phyloP scores from a whole-genome alignment of 2,113 vertebrate genomes.

The Melanostigma gelatinosum region DNA sequence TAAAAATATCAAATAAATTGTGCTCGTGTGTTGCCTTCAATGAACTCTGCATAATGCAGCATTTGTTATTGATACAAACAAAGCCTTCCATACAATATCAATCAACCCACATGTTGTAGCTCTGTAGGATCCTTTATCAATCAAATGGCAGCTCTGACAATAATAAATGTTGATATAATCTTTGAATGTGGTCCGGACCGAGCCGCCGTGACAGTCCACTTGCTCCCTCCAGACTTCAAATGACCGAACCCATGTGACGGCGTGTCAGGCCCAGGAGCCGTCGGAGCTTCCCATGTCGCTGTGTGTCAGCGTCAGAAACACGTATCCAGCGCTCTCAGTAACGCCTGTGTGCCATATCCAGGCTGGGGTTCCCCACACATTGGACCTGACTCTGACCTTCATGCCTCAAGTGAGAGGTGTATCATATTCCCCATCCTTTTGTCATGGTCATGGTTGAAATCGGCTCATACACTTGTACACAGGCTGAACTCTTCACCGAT shows the following conservation, averaged over 20 bases:
- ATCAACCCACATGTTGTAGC: conserved; percentile 41
- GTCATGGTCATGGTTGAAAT: background rate
- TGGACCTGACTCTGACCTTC: background rate
- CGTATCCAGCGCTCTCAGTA: conserved; percentile 68
- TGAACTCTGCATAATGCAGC: background rate
- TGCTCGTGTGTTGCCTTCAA: background rate
- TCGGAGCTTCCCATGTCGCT: conserved; percentile 72
- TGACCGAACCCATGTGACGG: conserved; percentile 71
- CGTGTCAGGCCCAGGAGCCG: conserved; percentile 68
- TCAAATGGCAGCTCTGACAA: background rate
- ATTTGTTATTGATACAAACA: background rate
- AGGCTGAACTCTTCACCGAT: background rate
- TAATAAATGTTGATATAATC: background rate
- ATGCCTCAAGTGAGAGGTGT: background rate
- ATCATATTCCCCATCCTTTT: background rate
- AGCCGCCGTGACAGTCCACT: conserved; percentile 79
- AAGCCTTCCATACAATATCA: background rate
- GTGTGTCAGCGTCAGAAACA: conserved; percentile 67
- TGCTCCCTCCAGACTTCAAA: conserved; percentile 62
- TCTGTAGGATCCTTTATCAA: conserved; percentile 27
- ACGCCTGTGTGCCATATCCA: conserved; percentile 19
- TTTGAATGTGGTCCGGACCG: background rate
- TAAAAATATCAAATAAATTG: too few relatives aligned
- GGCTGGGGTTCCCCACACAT: background rate
- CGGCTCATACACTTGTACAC: background rate